Percentiles rank a stretch among this genome's conserved stretches.
phyloP scores from a whole-genome alignment of 2,888 invertebrate species.

The Syrphus vitripennis region DNA sequence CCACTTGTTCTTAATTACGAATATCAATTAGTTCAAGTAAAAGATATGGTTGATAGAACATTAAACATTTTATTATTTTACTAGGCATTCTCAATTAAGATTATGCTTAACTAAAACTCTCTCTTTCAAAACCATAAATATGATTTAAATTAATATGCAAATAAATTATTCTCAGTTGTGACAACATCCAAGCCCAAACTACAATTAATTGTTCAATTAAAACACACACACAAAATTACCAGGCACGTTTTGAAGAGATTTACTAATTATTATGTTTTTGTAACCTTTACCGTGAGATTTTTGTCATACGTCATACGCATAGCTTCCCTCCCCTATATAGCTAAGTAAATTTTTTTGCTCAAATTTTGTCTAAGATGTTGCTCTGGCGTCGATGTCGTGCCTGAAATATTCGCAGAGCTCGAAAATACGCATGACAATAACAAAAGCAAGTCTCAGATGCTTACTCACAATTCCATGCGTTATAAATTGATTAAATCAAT shows the following conservation, averaged over 20 bases:
- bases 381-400: not conserved
- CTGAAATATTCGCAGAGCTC: conserved; percentile 19
- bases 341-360: not conserved
- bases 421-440: not conserved
- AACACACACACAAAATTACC: not conserved
- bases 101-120: no score
- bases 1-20: no score
- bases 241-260: not conserved
- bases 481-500: conserved; percentile 35
- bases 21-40: no score
- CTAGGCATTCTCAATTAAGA: no score
- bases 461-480: conserved; percentile 18
- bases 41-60: no score
- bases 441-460: not conserved
- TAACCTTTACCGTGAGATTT: conserved; percentile 17
- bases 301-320: no score
- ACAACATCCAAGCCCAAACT: not conserved
- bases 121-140: not conserved
- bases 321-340: no score
- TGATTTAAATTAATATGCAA: not conserved
- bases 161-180: not conserved
- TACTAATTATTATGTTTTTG: not conserved
- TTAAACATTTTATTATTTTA: no score
- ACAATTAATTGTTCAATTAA: not conserved
- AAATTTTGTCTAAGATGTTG: not conserved